Base-by-base conservation (phyloP, 2,888 invertebrate species). In the Eledona agricola region DNA sequence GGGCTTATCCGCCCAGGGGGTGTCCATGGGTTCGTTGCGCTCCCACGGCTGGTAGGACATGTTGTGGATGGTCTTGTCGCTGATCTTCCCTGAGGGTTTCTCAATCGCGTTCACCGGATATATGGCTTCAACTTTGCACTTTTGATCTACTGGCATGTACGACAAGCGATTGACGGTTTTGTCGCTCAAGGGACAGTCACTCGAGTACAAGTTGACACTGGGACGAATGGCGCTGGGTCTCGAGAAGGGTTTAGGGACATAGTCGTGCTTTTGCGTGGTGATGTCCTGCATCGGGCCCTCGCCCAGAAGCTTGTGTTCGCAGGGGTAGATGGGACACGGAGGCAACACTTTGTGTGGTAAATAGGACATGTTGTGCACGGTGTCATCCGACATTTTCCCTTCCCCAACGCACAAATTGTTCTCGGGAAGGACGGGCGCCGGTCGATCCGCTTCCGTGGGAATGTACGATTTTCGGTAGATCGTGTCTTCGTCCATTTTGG, bases 221-320 rank as follows among this genome's bases (percentile, higher is more conserved):
- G 76, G 76, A 12, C 58, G 59, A 0, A 80, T 70, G 0, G 80
- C 78, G 37, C 76, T 76, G 1, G 80, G 72, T 37, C 78, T 71
- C 1, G 78, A 79, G 53, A 78, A 78, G 0, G 84, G 83, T 64
- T 86, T 87, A 0, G 84, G 81, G 16, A 85, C 84, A 66, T 79
- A 89, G 77, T 89, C 88, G 69, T 87, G 87, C 23, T 87, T 86
- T 59, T 87, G 84, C 0, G 88, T 89, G 1, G 89, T 89, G 53
- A 85, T 75, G 57, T 83, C 83, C 74, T 87, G 85, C 80, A 89
- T 84, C n/a, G 88, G 87, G 10, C 81, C 81, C 58, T 82, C 81
- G 0, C 85, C 83, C 65, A 81, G 78, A 65, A 84, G 78, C 69
- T 83, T 84, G 72, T 83, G 83, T 72, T 82, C 79, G 50, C 82